These are phyloP conservation scores for Rhagonycha lutea DNA, from an alignment of 2,888 invertebrate species.

Conservation along the genomic window DNA sequence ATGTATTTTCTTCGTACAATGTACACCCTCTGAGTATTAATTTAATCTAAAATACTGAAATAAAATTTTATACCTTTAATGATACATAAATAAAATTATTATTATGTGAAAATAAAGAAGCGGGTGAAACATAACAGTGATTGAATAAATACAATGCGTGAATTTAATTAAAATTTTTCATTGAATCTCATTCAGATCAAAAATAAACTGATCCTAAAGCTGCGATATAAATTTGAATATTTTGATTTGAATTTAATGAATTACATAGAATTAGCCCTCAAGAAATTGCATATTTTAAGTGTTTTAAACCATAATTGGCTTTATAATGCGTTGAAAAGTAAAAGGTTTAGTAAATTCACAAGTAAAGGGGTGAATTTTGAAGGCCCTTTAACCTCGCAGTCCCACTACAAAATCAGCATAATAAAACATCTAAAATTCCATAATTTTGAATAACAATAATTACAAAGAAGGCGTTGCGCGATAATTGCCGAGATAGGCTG, in stretches of 20 bases:
- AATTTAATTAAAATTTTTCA: background rate
- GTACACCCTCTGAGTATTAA: no score
- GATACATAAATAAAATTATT: background rate
- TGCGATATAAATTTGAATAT: slow-evolving; percentile 12
- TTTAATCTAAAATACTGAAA: background rate
- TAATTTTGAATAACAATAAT: slow-evolving; percentile 58
- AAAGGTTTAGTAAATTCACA: slow-evolving; percentile 31
- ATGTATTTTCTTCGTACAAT: no score
- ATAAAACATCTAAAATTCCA: slow-evolving; percentile 57
- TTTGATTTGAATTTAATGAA: slow-evolving; percentile 25
- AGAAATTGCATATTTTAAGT: slow-evolving; percentile 31
- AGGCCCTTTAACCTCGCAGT: slow-evolving; percentile 47
- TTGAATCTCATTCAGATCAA: background rate
- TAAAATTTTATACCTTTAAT: no score
- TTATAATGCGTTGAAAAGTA: slow-evolving; percentile 28
- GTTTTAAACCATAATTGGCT: slow-evolving; percentile 28
- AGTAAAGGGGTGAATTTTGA: slow-evolving; percentile 38
- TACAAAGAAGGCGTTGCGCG: slow-evolving; percentile 54
- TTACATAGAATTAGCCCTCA: slow-evolving; percentile 24
- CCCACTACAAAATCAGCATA: slow-evolving; percentile 54
- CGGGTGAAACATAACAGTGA: background rate
- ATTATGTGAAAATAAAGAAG: background rate
- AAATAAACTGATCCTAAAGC: background rate
- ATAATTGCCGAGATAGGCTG: slow-evolving; percentile 57
- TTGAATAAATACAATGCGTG: background rate